Evolutionary conservation across 1,140 invertebrate species (phyloP), one percentile per base, ranked within the genome.

Genomic region (Euglossa dilemma): DNA sequence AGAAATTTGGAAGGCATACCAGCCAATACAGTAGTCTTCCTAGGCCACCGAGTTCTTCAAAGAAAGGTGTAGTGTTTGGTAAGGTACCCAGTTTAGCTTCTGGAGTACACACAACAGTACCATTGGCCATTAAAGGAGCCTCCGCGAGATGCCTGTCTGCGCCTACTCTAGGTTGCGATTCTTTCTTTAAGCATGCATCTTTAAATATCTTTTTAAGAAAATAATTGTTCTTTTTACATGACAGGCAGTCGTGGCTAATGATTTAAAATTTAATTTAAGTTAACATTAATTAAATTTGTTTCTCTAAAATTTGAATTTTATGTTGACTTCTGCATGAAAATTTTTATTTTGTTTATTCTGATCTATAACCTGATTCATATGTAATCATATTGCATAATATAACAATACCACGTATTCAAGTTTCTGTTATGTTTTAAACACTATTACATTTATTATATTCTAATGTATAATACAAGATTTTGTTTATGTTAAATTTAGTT

Each of bases 131-230:
- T 82, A 93, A 89, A 89, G 93, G 93, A 91, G 79, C 90, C 73
- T 91, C 93, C 94, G 94, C 95, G 94, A 96, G 97, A 94, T 98
- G 98, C 94, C 97, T 96, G 90, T 98, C 98, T 91, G 97, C 98
- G 89, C 98, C 98, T 85, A 97, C 98, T 95, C 94, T 98, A 98
- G 98, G 98, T 98, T 95, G 93, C 82, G 80, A 87, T 87, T 83
- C 85, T 85, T 77, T 86, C 83, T 86, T 61, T 91, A 92, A 90
- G 91, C 90, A 93, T 91, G 89, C 70, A 87, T 52, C 6, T 74
- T 85, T 61, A 69, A 50, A 82, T 87, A n/a, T 84, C 69, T 74
- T 77, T 85, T 50, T 6, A 8, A 45, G 57, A 78, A 56, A 56
- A 63, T 45, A 73, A 25, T 23, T 72, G 14, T 50, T 52, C n/a